Conservation (phyloP, 2,113 vertebrate genomes). For the Tupaia chinensis region DNA sequence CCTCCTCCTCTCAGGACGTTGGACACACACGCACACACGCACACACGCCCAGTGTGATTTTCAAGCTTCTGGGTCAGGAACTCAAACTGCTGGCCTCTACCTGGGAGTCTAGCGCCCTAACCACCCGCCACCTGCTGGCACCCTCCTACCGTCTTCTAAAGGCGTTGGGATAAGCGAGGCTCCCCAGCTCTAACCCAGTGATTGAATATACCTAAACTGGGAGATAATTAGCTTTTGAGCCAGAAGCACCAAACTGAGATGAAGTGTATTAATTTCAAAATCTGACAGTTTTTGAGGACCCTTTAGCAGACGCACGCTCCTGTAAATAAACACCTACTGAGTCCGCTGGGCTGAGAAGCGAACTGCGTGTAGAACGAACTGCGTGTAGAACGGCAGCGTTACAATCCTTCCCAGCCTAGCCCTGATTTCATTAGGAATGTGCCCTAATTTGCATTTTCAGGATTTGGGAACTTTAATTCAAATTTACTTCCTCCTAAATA, state of each 20-base stretch:
- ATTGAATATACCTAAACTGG: constrained; percentile 1
- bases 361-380: neutral
- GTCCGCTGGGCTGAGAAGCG: neutral
- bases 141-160: neutral
- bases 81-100: too few relatives aligned
- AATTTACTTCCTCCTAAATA: constrained; percentile 60
- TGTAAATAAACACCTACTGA: neutral
- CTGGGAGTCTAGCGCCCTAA: too few relatives aligned
- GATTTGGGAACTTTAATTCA: constrained; percentile 54
- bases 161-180: constrained; percentile 6
- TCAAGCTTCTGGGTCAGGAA: too few relatives aligned
- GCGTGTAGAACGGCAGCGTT: neutral
- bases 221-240: constrained; percentile 31
- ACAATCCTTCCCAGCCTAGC: neutral
- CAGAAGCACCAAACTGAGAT: constrained; percentile 41
- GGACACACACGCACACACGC: too few relatives aligned
- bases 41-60: too few relatives aligned
- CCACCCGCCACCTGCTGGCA: neutral
- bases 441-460: constrained; percentile 46
- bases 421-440: neutral
- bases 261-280: constrained; percentile 55
- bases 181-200: neutral
- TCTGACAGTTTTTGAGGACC: neutral
- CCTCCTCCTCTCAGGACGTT: too few relatives aligned
- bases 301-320: neutral